Conservation (phyloP, 2,797 vertebrate genomes). For the Leontopithecus rosalia region DNA sequence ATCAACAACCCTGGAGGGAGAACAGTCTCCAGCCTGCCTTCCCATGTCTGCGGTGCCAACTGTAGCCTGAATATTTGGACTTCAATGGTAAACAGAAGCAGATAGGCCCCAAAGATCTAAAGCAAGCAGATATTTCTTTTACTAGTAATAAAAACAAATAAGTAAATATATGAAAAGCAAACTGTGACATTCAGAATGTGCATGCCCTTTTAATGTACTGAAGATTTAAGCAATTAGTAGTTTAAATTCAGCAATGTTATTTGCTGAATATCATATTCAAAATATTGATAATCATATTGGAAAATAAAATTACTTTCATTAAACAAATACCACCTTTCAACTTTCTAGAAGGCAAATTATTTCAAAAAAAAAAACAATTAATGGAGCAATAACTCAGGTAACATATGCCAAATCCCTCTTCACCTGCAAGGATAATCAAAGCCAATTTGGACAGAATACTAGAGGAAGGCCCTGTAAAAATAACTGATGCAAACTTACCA, state of each 20-base stretch:
- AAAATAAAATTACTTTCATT: neutral
- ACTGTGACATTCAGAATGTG: neutral
- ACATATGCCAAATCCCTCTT: neutral
- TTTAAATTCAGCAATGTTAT: neutral
- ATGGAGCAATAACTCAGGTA: neutral
- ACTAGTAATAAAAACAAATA: neutral
- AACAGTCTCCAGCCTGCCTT: slow-evolving; percentile 35
- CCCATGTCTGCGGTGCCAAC: neutral
- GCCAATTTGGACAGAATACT: neutral
- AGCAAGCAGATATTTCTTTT: slow-evolving; percentile 36
- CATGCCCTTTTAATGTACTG: slow-evolving; percentile 41
- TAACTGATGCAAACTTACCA: neutral
- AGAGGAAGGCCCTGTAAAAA: neutral
- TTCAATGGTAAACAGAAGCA: slow-evolving; percentile 58
- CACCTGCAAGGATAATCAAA: neutral
- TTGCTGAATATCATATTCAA: neutral
- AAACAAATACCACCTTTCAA: neutral
- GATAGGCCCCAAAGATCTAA: slow-evolving; percentile 4
- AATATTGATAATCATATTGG: neutral
- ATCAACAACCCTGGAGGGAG: slow-evolving; percentile 51
- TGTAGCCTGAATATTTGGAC: slow-evolving; percentile 49
- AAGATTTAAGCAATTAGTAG: neutral
- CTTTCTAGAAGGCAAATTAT: neutral
- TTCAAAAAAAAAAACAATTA: neutral
- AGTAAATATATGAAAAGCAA: neutral